phyloP scores from a whole-genome alignment of 2,797 vertebrate species.

The Tenualosa ilisha region DNA sequence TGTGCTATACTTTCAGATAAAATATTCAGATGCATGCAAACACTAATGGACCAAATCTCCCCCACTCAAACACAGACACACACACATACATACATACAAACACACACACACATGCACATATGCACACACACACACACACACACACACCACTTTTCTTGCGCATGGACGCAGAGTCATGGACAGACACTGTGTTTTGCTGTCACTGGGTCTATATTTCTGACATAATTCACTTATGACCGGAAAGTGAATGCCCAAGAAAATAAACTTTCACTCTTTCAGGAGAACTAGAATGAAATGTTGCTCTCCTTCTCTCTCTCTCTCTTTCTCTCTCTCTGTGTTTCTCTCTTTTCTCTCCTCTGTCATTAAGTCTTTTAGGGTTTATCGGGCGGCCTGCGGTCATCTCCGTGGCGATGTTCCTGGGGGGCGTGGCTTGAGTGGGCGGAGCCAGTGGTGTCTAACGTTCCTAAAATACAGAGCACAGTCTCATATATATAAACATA shows the following conservation, averaged over 20 bases:
- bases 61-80: background rate
- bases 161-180: background rate
- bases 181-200: background rate
- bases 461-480: conserved; percentile 46
- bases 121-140: background rate
- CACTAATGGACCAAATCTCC: no score
- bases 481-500: conserved; percentile 56
- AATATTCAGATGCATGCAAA: no score
- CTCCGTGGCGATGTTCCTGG: conserved; percentile 45
- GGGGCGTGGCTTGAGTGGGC: conserved; percentile 32
- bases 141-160: background rate
- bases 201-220: background rate
- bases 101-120: background rate
- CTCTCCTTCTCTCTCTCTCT: background rate
- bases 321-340: background rate
- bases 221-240: background rate
- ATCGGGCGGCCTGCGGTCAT: conserved; percentile 48
- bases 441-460: conserved; percentile 41
- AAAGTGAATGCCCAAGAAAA: background rate
- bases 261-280: background rate
- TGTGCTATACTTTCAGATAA: no score
- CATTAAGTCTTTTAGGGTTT: conserved; percentile 53
- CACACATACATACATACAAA: background rate
- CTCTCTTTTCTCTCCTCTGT: conserved; percentile 43
- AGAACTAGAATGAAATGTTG: background rate